Evolutionary conservation across 2,888 invertebrate genomes (phyloP), one percentile per base, ranked within the genome.

Genomic region (Gibbula magus): DNA sequence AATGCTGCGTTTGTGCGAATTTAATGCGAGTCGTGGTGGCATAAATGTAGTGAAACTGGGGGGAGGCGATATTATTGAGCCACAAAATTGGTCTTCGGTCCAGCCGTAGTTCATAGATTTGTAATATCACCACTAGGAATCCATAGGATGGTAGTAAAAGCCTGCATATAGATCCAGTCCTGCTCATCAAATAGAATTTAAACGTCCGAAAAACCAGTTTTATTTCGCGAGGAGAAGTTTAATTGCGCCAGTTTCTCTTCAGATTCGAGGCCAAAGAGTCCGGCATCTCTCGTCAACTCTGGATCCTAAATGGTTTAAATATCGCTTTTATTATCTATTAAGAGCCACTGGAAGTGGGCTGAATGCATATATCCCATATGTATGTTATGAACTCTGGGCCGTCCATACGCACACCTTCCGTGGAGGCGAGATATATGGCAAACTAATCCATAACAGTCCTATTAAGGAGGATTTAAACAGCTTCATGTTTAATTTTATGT

Each of bases 41-140:
- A 70, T 70, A 70, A 70, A 70, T 70, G 70, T 70, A 70, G 29
- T 70, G 70, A 70, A 39, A 70, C 70, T 35, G 35, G 70, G 39
- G 39, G 70, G 70, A 70, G 70, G 70, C 32, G 20, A 29, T n/a
- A 70, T 70, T 70, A 70, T 39, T 35, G 70, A 70, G 35, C 35
- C 16, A 70, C 70, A 29, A 70, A 70, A 70, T 70, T 20, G 32
- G 35, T 35, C 70, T n/a, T 20, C 70, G 39, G 35, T 39, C 70
- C 70, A 32, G 35, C 39, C 8, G 70, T 70, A 70, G 70, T 70
- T 70, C 70, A 70, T 70, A 70, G 70, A 70, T 70, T 70, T 70
- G 70, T 70, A 70, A 70, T 70, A 70, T 70, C 70, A 70, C 29
- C 70, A 70, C 70, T 39, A 70, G 70, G 35, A 29, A 70, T 70